phyloP scores from a whole-genome alignment of 1,140 invertebrate genomes.

The Eupeodes corollae region DNA sequence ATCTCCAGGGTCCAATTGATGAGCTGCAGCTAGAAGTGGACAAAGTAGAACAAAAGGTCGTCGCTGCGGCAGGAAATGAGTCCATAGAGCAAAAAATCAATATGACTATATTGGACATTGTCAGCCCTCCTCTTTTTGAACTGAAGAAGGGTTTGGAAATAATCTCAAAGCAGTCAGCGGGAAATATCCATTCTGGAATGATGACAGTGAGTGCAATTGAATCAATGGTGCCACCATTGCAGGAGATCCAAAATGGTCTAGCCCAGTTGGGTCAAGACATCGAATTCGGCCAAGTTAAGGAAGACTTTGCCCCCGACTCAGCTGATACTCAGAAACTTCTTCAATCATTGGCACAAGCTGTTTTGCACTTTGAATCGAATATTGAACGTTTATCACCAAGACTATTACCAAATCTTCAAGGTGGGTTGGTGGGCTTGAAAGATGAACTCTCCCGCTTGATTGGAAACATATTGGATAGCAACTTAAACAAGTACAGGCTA shows the following conservation, averaged over 20 bases:
- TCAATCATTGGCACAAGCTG: conserved; percentile 32
- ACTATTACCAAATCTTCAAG: conserved; percentile 18
- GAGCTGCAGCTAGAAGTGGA: conserved; percentile 36
- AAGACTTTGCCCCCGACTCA: conserved; percentile 20
- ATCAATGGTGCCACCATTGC: conserved; percentile 38
- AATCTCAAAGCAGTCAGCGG: conserved; percentile 24
- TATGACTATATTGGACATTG: conserved; percentile 40
- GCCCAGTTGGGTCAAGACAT: conserved; percentile 33
- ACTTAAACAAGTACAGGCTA: conserved; percentile 27
- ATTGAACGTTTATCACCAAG: conserved; percentile 23
- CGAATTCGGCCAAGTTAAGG: conserved; percentile 19
- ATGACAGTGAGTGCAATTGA: conserved; percentile 38
- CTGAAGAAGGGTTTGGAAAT: conserved; percentile 39
- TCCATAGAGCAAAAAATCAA: conserved; percentile 41
- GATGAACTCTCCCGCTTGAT: conserved; percentile 29
- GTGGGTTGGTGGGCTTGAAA: conserved; percentile 19
- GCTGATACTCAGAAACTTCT: conserved; percentile 30
- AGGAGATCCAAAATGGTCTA: conserved; percentile 41
- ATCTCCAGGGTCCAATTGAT: conserved; percentile 38
- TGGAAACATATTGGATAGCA: conserved; percentile 26
- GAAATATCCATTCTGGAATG: conserved; percentile 25
- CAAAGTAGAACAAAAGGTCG: conserved; percentile 36
- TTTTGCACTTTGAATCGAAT: conserved; percentile 32
- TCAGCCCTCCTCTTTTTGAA: conserved; percentile 40
- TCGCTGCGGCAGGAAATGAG: conserved; percentile 35